Conservation (phyloP, 35 echinoderm and acorn worm species). For the Diadema setosum region DNA sequence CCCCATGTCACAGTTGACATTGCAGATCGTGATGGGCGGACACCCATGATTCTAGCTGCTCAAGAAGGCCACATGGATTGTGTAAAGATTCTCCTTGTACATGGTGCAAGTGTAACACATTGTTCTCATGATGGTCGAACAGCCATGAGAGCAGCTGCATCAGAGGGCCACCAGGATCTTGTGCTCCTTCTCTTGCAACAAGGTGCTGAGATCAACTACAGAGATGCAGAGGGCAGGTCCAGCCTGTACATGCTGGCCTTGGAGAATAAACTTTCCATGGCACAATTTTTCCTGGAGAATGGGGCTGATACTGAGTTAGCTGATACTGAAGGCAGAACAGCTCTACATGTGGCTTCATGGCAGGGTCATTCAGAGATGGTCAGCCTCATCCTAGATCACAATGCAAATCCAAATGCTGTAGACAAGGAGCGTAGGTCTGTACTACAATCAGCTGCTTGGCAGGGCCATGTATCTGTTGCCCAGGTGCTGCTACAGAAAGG, state of each 20-base stretch:
- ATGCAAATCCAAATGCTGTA: slow-evolving; percentile 73
- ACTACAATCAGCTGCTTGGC: slow-evolving; percentile 97
- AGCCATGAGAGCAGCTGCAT: slow-evolving; percentile 71
- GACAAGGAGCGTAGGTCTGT: slow-evolving; percentile 89
- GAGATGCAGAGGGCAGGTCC: slow-evolving; percentile 92
- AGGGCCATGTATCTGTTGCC: slow-evolving; percentile 84
- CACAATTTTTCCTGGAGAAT: slow-evolving; percentile 57
- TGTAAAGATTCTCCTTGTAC: slow-evolving; percentile 61
- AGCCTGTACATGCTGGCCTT: slow-evolving; percentile 93
- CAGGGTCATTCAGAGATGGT: slow-evolving; percentile 92
- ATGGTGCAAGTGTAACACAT: slow-evolving; percentile 61
- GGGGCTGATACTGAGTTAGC: slow-evolving; percentile 72
- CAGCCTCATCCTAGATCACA: slow-evolving; percentile 36
- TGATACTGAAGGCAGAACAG: slow-evolving; percentile 89
- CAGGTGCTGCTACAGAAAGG: slow-evolving; percentile 63
- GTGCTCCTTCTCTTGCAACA: slow-evolving; percentile 59
- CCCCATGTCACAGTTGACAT: slow-evolving; percentile 72
- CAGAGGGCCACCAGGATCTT: slow-evolving; percentile 88
- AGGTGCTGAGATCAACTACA: slow-evolving; percentile 84
- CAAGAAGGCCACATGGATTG: slow-evolving; percentile 86
- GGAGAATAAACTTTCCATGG: slow-evolving; percentile 89
- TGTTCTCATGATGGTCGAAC: slow-evolving; percentile 89
- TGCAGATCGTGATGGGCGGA: slow-evolving; percentile 90
- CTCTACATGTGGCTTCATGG: slow-evolving; percentile 97
- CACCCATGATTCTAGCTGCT: slow-evolving; percentile 85